Percentiles rank a stretch among this genome's conserved stretches.
Evolutionary conservation across 1,140 invertebrate species (phyloP).

Genomic region (Dufourea novaeangliae): DNA sequence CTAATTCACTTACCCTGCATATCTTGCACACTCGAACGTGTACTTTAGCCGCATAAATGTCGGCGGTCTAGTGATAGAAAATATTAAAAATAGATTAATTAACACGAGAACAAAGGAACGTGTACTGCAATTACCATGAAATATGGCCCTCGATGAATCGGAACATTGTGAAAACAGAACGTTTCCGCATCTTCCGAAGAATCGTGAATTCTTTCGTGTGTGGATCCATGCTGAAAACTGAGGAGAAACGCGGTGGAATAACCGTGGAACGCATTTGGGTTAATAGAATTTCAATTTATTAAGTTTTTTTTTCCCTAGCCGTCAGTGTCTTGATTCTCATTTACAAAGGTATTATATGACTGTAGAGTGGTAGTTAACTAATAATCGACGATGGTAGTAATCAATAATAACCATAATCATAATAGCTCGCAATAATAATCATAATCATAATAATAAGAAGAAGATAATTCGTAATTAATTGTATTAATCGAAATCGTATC

Average conservation of each 20-base stretch:
- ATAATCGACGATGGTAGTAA: conserved; percentile 59
- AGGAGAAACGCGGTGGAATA: conserved; percentile 7
- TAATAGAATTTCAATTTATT: conserved; percentile 81
- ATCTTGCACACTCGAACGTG: too few relatives aligned
- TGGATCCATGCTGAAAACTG: too few relatives aligned
- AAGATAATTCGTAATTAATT: conserved; percentile 46
- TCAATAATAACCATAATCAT: conserved; percentile 51
- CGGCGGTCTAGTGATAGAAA: too few relatives aligned
- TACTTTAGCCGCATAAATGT: too few relatives aligned
- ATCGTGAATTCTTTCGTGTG: too few relatives aligned
- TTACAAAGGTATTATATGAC: conserved; percentile 78
- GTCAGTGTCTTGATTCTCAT: conserved; percentile 79
- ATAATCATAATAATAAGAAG: conserved; percentile 32
- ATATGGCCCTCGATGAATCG: too few relatives aligned
- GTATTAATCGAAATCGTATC: conserved; percentile 56
- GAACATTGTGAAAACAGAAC: too few relatives aligned
- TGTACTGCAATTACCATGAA: too few relatives aligned
- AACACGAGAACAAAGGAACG: too few relatives aligned
- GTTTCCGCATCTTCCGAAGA: too few relatives aligned
- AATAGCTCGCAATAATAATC: conserved; percentile 49
- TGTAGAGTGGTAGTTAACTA: conserved; percentile 69
- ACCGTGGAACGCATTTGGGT: conserved; percentile 71
- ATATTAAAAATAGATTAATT: too few relatives aligned
- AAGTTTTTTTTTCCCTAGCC: conserved; percentile 76
- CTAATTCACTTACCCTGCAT: too few relatives aligned